Evolutionary conservation across 2,113 vertebrate species (phyloP), one percentile per base, ranked within the genome.

Genomic region (Trichechus manatus): DNA sequence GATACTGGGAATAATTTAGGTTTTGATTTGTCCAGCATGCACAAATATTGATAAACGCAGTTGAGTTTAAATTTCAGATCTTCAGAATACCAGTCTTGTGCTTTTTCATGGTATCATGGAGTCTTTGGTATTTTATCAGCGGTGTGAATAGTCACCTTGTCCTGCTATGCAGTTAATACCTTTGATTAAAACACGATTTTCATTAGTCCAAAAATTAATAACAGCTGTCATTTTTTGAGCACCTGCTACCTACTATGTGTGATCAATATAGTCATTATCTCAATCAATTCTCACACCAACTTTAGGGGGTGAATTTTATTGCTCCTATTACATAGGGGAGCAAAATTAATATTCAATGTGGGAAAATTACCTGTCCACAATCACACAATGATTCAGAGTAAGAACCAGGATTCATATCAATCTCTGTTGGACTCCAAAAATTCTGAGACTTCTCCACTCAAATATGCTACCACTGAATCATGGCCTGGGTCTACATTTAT

Each of bases 161-260:
- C 19, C 15, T 1, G 14, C 4, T 75, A 47, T 17, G 66, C n/a
- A 68, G 72, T 83, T 36, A 88, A 20, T 25, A 74, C 61, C 42
- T 53, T 89, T 91, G 87, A 22, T 44, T 75, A 87, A 27, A 81
- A 17, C 36, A 31, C 82, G 23, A 53, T 90, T 94, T 90, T 77
- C 42, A 53, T 23, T 5, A 31, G 11, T 74, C 27, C 27, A 74
- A 47, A 50, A 63, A 31, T 86, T 53, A 61, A 23, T 66, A 66
- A 70, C 23, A 42, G 22, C 9, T 90, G 3, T 63, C 27, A 68
- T 42, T 81, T 87, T 22, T 64, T 80, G 39, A 70, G 36, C 7
- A 79, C 42, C 20, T 42, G 44, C 5, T 36, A 39, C 3, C 56
- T 53, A n/a, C 31, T 8, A 50, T 27, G 25, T 8, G 59, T 27